Evolutionary conservation across 2,113 vertebrate species (phyloP), one percentile per base, ranked within the genome.

Genomic region (Cyanoramphus novaezelandiae): DNA sequence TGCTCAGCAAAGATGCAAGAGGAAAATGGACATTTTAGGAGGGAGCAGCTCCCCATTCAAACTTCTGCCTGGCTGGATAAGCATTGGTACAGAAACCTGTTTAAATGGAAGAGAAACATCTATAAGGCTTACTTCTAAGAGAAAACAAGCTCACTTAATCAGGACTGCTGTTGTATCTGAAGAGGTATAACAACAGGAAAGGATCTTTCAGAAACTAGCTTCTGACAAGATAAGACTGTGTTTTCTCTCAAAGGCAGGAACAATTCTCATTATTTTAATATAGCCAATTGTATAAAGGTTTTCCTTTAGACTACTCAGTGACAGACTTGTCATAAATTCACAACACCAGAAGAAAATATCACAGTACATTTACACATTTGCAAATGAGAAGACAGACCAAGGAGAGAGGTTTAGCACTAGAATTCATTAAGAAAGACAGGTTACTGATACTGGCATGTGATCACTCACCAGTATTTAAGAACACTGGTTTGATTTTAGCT

Each of bases 211-310:
- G 52, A 92, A 53, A 27, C 70, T 29, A 27, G 82, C 39, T 33
- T 37, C 68, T 68, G 55, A 53, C 39, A 63, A 80, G 33, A 60
- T 7, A 44, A 50, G 52, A 82, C 31, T 20, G 10, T 55, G 19
- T 37, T 96, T 93, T 76, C 69, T 88, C 50, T 79, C 44, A 39
- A n/a, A 71, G 49, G 55, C 63, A 87, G 31, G 41, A 84, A 46
- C 23, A 92, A 52, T 82, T 91, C 62, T 91, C 52, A n/a, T 94
- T 91, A 87, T 87, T 96, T 96, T 93, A 85, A 91, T 25, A 44
- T 2, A 63, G 47, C 59, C 70, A 49, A 49, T 50, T 77, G 43
- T 35, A 68, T 7, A 67, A 74, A 80, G 79, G 46, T 82, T 93
- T 89, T 87, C 57, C n/a, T 93, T 76, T 69, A 84, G 67, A 75